Conservation (phyloP, 2,113 vertebrate species). For the Oreochromis tanganicae region DNA sequence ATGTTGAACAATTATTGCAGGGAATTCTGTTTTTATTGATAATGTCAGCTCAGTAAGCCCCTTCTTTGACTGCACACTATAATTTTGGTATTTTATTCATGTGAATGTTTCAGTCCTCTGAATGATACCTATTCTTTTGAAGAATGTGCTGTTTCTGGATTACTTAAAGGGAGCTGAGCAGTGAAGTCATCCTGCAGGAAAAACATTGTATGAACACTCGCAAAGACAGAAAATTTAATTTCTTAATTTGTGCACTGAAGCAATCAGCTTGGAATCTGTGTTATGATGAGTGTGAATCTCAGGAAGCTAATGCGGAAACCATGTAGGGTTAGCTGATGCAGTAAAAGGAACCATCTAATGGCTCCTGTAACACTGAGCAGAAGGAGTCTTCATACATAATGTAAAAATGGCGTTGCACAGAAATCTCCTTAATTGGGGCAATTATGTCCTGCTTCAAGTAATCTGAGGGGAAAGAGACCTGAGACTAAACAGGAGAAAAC, state of each 20-base stretch:
- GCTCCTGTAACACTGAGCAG: neutral
- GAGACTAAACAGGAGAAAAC: neutral
- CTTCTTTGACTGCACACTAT: neutral
- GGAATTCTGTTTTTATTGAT: neutral
- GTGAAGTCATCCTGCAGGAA: neutral
- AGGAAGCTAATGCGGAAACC: conserved; percentile 40
- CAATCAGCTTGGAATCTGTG: neutral
- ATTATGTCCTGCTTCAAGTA: neutral
- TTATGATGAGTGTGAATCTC: neutral
- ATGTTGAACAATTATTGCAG: neutral
- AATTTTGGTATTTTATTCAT: neutral
- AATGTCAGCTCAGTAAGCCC: neutral
- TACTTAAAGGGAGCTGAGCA: neutral
- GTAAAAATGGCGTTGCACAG: neutral
- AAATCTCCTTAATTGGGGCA: neutral
- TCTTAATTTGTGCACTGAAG: neutral
- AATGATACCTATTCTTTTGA: neutral
- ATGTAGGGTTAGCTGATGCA: conserved; percentile 47
- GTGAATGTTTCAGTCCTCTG: neutral
- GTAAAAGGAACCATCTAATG: neutral
- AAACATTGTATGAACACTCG: neutral
- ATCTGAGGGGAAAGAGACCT: neutral
- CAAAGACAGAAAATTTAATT: neutral
- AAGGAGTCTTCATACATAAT: neutral
- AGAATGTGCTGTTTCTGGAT: neutral